Conservation (phyloP, 2,113 vertebrate genomes). For the Larimichthys crocea region DNA sequence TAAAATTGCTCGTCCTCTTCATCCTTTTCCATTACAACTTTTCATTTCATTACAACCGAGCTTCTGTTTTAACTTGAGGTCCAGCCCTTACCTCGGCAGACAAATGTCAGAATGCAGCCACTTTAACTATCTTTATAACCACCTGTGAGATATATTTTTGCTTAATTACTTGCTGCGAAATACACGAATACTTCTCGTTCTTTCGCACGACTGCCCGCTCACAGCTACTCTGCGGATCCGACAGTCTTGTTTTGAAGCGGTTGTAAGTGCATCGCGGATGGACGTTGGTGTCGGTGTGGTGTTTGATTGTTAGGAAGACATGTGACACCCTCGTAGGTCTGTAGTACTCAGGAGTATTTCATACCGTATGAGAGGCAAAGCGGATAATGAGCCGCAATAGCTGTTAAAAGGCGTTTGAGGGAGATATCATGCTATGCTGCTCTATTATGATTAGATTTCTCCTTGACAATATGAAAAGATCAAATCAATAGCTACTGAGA, state of each 20-base stretch:
- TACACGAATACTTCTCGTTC: conserved; percentile 51
- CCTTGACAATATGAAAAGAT: conserved; percentile 84
- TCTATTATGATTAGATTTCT: conserved; percentile 81
- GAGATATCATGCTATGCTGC: conserved; percentile 78
- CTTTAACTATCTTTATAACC: conserved; percentile 69
- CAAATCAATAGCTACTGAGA: conserved; percentile 83
- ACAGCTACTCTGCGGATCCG: conserved; percentile 20
- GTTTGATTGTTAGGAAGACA: conserved; percentile 45
- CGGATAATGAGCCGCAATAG: conserved; percentile 73
- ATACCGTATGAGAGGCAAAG: conserved; percentile 35
- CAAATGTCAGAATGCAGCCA: conserved; percentile 73
- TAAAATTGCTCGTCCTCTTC: conserved; percentile 76
- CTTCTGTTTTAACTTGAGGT: conserved; percentile 77
- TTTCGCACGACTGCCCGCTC: conserved; percentile 28
- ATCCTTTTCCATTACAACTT: conserved; percentile 77
- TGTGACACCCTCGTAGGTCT: conserved; percentile 49
- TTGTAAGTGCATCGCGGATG: not conserved
- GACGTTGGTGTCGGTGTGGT: conserved; percentile 3
- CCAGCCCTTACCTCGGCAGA: conserved; percentile 72
- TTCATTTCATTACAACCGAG: conserved; percentile 73
- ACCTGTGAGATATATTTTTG: conserved; percentile 68
- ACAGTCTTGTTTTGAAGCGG: conserved; percentile 36
- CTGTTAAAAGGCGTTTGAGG: conserved; percentile 75
- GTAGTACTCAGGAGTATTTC: conserved; percentile 41
- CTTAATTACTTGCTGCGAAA: conserved; percentile 64